Percentiles rank a stretch among this genome's conserved stretches.
Conservation (phyloP, 2,888 invertebrate species). For the Hirtodrosophila trivittata region DNA sequence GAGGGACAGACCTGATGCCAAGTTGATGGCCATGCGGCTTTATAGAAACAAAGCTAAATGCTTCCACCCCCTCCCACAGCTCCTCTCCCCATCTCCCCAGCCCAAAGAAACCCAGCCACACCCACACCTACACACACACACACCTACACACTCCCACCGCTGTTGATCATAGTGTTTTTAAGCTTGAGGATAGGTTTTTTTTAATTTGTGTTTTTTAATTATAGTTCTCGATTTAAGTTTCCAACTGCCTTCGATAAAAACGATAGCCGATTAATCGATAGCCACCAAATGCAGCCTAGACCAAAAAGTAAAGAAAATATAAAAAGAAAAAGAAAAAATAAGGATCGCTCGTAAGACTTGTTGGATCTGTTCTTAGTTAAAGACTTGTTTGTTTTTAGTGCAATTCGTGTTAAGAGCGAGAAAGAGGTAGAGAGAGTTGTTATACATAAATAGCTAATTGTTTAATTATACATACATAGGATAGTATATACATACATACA, state of each 20-base stretch:
- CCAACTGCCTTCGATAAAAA: constrained; percentile 42
- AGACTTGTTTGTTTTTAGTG: constrained; percentile 52
- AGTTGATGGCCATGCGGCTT: constrained; percentile 8
- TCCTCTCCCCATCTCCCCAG: too few species aligned
- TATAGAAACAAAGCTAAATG: too few species aligned
- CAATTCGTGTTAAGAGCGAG: constrained; percentile 49
- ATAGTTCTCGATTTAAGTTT: constrained; percentile 24
- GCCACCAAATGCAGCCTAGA: constrained; percentile 70
- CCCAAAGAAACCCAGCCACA: too few species aligned
- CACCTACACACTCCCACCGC: neutral
- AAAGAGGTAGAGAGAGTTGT: constrained; percentile 34
- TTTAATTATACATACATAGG: neutral
- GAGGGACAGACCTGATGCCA: constrained; percentile 1
- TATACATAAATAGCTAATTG: too few species aligned
- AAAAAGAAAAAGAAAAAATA: constrained; percentile 7
- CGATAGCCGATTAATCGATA: constrained; percentile 3
- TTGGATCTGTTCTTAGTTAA: constrained; percentile 44
- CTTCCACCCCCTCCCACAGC: neutral
- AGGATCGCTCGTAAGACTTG: constrained; percentile 35
- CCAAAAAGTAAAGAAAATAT: constrained; percentile 50
- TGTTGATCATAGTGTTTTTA: constrained; percentile 1
- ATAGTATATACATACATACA: neutral
- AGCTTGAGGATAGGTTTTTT: neutral
- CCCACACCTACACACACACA: too few species aligned
- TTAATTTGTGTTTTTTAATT: constrained; percentile 1